Evolutionary conservation across 2,113 vertebrate genomes (phyloP), one percentile per base, ranked within the genome.

Genomic region (Mohoua ochrocephala): DNA sequence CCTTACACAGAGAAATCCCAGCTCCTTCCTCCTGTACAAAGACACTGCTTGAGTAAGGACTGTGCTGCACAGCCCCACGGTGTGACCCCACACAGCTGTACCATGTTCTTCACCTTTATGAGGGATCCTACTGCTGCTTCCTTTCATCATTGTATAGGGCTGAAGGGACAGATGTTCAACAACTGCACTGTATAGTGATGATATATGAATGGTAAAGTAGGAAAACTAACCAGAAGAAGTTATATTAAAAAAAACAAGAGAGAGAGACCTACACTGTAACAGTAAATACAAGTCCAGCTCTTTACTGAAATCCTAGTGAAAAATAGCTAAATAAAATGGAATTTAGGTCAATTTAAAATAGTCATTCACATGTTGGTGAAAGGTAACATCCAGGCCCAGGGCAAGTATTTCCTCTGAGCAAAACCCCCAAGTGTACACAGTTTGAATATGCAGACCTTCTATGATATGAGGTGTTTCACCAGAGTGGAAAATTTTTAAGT

Each of bases 191-290:
- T 7, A 20, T 1, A 59, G n/a, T 19, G 24, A 13, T 45, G 37
- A 10, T 23, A 11, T 1, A 3, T 10, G 33, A 67, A 37, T 2
- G 3, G 61, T 5, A 8, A 39, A 15, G 23, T 1, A 70, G 60
- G 21, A 82, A 77, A 87, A 57, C 4, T 17, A 68, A 50, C 19
- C 47, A 45, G 31, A 64, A 22, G 23, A 27, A 87, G 20, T 30
- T 74, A 37, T 5, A 33, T 22, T 8, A 39, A 63, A 50, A 24
- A 11, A 15, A 16, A 4, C 15, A 6, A 41, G 2, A 33, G 3
- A 42, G 10, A 41, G 4, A 0, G 1, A 27, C 7, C 6, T 69
- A 28, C 24, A 57, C 17, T 61, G 22, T 45, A 61, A 49, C 5
- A 70, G 31, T 10, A 57, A 65, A 64, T 80, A 2, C 3, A 67